phyloP scores from a whole-genome alignment of 2,888 invertebrate genomes.

The Metallyticus violacea region DNA sequence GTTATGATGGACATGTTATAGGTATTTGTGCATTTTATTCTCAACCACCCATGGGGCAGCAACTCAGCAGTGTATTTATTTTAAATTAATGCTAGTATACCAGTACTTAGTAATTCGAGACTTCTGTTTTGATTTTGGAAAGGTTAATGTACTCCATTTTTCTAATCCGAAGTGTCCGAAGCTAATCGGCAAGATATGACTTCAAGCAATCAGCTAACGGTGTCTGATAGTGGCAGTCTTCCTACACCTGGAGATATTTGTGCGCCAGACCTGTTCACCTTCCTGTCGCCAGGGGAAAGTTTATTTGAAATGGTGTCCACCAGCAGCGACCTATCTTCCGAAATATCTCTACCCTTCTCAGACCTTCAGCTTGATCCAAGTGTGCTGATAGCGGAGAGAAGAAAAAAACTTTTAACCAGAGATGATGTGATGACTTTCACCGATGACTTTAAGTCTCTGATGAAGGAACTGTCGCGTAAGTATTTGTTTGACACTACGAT shows the following conservation, averaged over 20 bases:
- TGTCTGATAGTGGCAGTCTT: not conserved
- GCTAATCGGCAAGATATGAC: no score
- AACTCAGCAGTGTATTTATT: no score
- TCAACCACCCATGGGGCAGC: no score
- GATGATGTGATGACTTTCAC: conserved; percentile 5
- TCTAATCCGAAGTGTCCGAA: no score
- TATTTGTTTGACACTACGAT: not conserved
- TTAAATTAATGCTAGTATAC: no score
- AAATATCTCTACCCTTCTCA: conserved; percentile 21
- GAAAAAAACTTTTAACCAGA: not conserved
- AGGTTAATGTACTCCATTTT: no score
- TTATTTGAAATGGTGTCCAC: conserved; percentile 2
- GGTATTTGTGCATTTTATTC: no score
- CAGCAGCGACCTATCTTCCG: conserved; percentile 1
- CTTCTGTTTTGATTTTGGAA: no score
- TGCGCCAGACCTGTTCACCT: conserved; percentile 3
- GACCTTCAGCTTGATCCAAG: not conserved
- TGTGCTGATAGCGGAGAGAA: not conserved
- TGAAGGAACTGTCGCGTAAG: not conserved
- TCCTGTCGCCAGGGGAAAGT: conserved; percentile 5
- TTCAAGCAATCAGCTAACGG: no score
- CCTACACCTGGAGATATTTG: not conserved
- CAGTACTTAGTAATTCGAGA: no score
- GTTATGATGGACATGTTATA: no score
- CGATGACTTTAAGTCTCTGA: not conserved